phyloP scores from a whole-genome alignment of 2,113 vertebrate species.

The Catharus bicknelli region DNA sequence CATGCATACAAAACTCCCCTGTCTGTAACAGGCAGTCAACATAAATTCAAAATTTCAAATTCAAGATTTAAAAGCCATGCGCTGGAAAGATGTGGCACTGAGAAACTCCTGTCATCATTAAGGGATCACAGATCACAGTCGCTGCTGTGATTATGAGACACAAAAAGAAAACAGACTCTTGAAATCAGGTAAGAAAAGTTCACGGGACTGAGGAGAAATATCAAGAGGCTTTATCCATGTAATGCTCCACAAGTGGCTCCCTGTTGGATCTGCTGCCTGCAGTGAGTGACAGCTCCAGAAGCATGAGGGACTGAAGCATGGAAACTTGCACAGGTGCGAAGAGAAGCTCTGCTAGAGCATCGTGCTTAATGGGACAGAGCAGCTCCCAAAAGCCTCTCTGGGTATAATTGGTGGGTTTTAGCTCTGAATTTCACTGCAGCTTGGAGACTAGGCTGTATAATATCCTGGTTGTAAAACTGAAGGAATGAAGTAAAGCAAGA shows the following conservation, averaged over 20 bases:
- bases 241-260: neutral
- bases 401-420: neutral
- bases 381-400: neutral
- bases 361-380: neutral
- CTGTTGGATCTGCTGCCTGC: fast-evolving
- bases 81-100: neutral
- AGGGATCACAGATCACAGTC: neutral
- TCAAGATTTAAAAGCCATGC: neutral
- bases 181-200: neutral
- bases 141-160: neutral
- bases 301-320: neutral
- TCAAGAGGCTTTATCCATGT: neutral
- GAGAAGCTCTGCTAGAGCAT: neutral
- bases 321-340: neutral
- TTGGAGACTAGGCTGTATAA: neutral
- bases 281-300: neutral
- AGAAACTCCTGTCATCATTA: neutral
- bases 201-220: neutral
- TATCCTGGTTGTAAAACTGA: neutral
- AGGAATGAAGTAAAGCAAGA: neutral
- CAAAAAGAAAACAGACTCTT: neutral
- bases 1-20: fast-evolving
- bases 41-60: neutral
- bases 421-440: neutral
- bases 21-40: neutral